These are phyloP conservation scores for Imbricaverruca yamaguchii DNA, from an alignment of 2,888 invertebrate genomes.

Conservation along the genomic window DNA sequence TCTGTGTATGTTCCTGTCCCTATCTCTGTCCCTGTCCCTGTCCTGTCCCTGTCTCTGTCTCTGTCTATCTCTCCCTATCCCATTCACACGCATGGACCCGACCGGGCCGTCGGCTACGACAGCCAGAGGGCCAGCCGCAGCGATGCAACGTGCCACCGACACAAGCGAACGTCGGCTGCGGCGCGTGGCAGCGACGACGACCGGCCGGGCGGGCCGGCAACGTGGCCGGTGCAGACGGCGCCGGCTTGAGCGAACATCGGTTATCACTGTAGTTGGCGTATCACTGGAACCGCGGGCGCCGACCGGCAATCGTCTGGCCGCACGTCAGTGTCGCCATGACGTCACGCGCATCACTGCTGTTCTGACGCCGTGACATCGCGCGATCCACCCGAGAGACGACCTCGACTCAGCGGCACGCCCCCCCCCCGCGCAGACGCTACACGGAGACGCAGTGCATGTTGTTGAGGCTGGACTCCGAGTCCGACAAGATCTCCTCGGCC, in stretches of 20 bases:
- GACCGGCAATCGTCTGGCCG: not conserved
- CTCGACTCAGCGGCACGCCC: not conserved
- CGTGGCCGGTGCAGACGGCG: not conserved
- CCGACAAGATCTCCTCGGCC: conserved; percentile 2
- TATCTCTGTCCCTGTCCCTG: not conserved
- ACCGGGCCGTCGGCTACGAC: not conserved
- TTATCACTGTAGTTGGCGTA: conserved; percentile 5
- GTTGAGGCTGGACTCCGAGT: not conserved
- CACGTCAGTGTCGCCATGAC: not conserved
- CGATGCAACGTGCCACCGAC: not conserved
- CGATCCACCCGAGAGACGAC: not conserved
- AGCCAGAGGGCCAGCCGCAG: not conserved
- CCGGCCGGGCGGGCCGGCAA: too few relatives aligned
- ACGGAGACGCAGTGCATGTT: not conserved
- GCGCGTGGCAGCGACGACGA: not conserved
- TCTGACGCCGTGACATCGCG: not conserved
- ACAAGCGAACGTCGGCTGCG: not conserved
- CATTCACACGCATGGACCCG: not conserved
- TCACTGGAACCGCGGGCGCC: not conserved
- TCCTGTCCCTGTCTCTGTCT: not conserved
- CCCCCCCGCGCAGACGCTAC: not conserved
- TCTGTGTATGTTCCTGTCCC: not conserved
- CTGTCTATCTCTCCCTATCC: not conserved
- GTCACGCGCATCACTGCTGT: not conserved
- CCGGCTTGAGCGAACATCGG: not conserved